These are phyloP conservation scores for Trematocara stigmaticum DNA, from an alignment of 2,113 vertebrate genomes.

Conservation along the genomic window DNA sequence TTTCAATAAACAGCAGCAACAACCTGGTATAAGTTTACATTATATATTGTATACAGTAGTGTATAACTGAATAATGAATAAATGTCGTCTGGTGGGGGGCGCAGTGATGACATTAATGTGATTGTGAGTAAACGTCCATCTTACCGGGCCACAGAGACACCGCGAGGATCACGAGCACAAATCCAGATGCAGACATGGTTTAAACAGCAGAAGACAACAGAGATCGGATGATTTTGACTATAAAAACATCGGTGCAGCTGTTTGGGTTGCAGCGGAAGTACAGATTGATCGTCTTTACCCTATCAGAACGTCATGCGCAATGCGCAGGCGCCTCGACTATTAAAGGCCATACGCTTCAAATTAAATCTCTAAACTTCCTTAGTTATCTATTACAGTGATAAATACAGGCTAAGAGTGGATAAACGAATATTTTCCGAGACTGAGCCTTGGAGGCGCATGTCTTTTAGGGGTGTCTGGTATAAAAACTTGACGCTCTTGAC, in stretches of 20 bases:
- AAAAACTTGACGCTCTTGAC: background rate
- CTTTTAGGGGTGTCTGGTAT: background rate
- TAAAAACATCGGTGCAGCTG: background rate
- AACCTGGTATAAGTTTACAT: background rate
- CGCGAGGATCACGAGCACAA: slow-evolving; percentile 20
- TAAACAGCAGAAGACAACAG: background rate
- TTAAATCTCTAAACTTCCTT: background rate
- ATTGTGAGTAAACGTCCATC: background rate
- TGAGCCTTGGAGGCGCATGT: background rate
- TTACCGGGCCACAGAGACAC: slow-evolving; percentile 49
- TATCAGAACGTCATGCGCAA: background rate
- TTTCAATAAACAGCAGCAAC: background rate
- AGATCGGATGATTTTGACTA: background rate
- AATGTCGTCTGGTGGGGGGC: background rate
- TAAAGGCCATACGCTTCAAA: background rate
- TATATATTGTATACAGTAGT: background rate
- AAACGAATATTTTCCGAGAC: background rate
- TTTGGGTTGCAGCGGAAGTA: slow-evolving; percentile 17
- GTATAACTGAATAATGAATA: background rate
- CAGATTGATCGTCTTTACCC: background rate
- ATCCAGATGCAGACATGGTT: slow-evolving; percentile 25
- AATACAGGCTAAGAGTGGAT: background rate
- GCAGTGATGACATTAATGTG: background rate
- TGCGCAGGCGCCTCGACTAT: slow-evolving; percentile 11
- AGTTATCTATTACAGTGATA: background rate